Evolutionary conservation across 1,140 invertebrate genomes (phyloP), one percentile per base, ranked within the genome.

Genomic region (Mizuhopecten yessoensis): DNA sequence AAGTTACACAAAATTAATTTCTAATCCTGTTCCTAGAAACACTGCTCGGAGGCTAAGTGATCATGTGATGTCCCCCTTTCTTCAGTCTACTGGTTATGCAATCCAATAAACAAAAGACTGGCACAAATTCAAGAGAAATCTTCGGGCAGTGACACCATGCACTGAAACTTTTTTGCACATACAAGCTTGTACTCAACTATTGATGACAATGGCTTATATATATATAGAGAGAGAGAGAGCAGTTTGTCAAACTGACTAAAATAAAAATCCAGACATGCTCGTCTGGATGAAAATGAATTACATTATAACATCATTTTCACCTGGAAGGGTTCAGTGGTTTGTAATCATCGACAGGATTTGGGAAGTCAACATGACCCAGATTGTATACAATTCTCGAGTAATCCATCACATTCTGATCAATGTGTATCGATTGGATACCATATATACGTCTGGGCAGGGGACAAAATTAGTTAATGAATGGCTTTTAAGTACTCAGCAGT

Each of bases 1-100:
- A 75, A n/a, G 57, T 75, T 75, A 75, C 57, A n/a, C 57, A 75
- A 75, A 75, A 75, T 75, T 9, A 75, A 75, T 75, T 75, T 75
- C 57, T 75, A 75, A 75, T 75, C n/a, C 57, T 29, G 57, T 75
- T 75, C 57, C 57, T 75, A 29, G 57, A 75, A 75, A 29, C n/a
- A 29, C 57, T 75, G 57, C 57, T 13, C 11, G 0, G 57, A 75
- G n/a, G n/a, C 23, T 29, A n/a, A 5, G 57, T 29, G 23, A 75
- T 75, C 57, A 75, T 75, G 57, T 75, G 57, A 75, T n/a, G 29
- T 17, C 57, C 11, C 20, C 23, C n/a, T 29, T 7, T 75, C 57
- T 75, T 29, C 5, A 29, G 57, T 29, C 57, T 75, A 45, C 42
- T 1, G 17, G 42, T 45, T 45, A 45, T 11, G 29, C 29, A 75